Base-by-base conservation (phyloP, 2,888 invertebrate genomes). In the Bombyx huttoni region DNA sequence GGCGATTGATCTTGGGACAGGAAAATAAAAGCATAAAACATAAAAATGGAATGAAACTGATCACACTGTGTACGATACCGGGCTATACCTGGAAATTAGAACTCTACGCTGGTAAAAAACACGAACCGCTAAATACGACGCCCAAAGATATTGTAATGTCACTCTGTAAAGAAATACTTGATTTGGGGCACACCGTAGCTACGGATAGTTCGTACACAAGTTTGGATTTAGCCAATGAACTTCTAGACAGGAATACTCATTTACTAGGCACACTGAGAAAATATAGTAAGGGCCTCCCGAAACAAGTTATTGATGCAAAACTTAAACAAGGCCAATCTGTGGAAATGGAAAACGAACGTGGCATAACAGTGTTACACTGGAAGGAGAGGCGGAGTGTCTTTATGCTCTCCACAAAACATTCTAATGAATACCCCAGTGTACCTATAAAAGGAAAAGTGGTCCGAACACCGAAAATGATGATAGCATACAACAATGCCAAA, bases 131-230 rank as follows among this genome's bases (percentile, higher is more conserved):
- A 34, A 63, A 66, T 56, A 63, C 59, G 49, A 63, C 62, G 33
- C 63, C 67, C 48, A 61, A 61, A 35, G 63, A 61, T 49, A 58
- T 68, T 13, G 65, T 68, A 46, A 55, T 70, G 61, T 34, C 55
- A 13, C 61, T 71, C 7, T 63, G 63, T 55, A 53, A 63, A 47
- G 53, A 62, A 50, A 49, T 65, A 55, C 57, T 71, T 7, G 54
- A 64, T 47, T 63, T 64, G 60, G 70, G 68, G 0, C 67, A 70
- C 51, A 66, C 64, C 8, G 13, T 70, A 33, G 57, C 54, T 40
- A 69, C 67, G 12, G 69, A 72, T 55, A 72, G 70, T 53, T 70
- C 63, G 61, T 69, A 69, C 53, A 71, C 71, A 46, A 71, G 66
- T 57, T 52, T 73, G 13, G 57, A 65, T 8, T 56, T 75, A 49